phyloP scores from a whole-genome alignment of 2,797 vertebrate species.

The Cephalopachus bancanus region DNA sequence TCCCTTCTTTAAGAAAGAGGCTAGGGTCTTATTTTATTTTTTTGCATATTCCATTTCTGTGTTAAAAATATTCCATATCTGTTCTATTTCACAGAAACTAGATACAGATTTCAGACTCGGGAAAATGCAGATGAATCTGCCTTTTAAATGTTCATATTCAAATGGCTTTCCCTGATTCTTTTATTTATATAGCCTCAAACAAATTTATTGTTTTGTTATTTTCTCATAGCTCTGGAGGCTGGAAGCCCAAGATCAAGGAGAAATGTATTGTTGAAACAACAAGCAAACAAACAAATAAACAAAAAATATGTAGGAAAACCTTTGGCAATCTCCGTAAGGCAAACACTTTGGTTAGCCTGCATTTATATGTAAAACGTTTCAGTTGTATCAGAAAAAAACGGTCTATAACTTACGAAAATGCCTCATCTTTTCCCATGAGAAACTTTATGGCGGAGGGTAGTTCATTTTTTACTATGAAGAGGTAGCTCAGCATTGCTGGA shows the following conservation, averaged over 20 bases:
- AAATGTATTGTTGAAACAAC: background rate
- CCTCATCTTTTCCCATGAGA: slow-evolving; percentile 88
- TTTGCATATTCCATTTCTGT: background rate
- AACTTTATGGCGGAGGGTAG: slow-evolving; percentile 90
- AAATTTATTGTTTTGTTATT: background rate
- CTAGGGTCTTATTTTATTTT: background rate
- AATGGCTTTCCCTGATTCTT: background rate
- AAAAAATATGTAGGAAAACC: background rate
- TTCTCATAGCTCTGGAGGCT: too few relatives aligned
- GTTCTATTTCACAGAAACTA: slow-evolving; percentile 11
- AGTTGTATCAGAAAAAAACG: slow-evolving; percentile 54
- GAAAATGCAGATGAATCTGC: slow-evolving; percentile 2
- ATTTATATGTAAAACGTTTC: slow-evolving; percentile 55
- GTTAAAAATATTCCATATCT: slow-evolving; percentile 61
- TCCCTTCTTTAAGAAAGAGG: slow-evolving; percentile 41
- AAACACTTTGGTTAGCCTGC: slow-evolving; percentile 14
- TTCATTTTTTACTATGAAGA: slow-evolving; percentile 92
- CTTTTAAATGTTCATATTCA: slow-evolving; percentile 47
- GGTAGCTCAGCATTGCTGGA: slow-evolving; percentile 91
- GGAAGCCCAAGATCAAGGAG: too few relatives aligned
- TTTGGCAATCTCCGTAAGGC: slow-evolving; percentile 44
- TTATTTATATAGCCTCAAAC: background rate
- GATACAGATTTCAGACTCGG: background rate
- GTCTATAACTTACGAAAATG: slow-evolving; percentile 87
- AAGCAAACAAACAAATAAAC: background rate